A percentile compares a stretch with the other conserved stretches of the same genome.
Conservation (phyloP, 2,888 invertebrate species). For the Lasioglossum pauxillum region DNA sequence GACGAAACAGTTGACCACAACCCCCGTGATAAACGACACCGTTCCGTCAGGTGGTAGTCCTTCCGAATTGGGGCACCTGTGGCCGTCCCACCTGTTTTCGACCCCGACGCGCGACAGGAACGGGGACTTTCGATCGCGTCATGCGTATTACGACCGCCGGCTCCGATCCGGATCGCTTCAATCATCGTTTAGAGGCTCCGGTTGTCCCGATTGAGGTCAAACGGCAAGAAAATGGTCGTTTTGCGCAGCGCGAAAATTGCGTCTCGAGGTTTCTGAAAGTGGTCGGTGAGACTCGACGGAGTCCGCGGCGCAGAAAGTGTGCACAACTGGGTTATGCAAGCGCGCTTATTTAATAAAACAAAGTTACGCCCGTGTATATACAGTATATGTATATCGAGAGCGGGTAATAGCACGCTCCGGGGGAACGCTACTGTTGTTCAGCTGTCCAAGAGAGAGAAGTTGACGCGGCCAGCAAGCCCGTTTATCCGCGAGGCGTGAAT, state of each 20-base stretch:
- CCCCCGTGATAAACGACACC: neutral
- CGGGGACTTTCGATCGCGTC: neutral
- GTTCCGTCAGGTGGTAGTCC: neutral
- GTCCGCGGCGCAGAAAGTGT: conserved; percentile 45
- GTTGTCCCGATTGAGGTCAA: neutral
- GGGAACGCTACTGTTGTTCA: conserved; percentile 58
- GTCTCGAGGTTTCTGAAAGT: conserved; percentile 14
- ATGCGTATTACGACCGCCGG: neutral
- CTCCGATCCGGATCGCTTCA: neutral
- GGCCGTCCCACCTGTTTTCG: conserved; percentile 6
- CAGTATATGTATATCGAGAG: neutral
- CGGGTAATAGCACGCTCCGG: conserved; percentile 48
- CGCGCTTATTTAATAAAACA: conserved; percentile 57
- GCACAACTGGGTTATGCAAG: conserved; percentile 37
- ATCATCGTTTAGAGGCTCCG: conserved; percentile 11
- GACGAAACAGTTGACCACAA: neutral
- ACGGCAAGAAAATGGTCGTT: conserved; percentile 1
- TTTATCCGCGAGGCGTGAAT: conserved; percentile 57
- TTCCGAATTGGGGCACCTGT: neutral
- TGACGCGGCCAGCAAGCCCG: conserved; percentile 43
- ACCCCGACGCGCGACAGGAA: neutral
- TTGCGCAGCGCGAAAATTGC: conserved; percentile 8
- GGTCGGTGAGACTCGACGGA: neutral
- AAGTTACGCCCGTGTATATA: conserved; percentile 44
- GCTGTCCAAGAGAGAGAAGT: conserved; percentile 50